Evolutionary conservation across 2,113 vertebrate species (phyloP), one percentile per base, ranked within the genome.

Genomic region (Dipodomys ordii): DNA sequence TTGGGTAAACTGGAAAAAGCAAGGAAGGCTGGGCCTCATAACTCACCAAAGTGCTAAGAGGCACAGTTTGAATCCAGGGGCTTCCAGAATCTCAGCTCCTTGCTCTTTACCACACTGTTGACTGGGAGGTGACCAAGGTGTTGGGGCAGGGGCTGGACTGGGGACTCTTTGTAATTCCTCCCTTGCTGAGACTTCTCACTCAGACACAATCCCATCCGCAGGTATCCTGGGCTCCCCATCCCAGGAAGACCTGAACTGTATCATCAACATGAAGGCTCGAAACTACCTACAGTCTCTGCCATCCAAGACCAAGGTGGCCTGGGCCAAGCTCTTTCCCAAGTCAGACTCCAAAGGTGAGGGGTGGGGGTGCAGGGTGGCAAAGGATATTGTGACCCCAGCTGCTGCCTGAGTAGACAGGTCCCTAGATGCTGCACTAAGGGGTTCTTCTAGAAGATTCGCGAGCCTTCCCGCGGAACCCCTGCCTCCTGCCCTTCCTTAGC

Each of bases 261-360:
- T 99, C 96, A 99, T 99, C 96, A 99, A 99, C 97, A 98, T 98
- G 98, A 99, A 99, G 97, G 99, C 99, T 7, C 98, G 99, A 92
- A 99, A 98, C 97, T 99, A 99, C 96, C 97, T 99, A 92, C 99
- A 99, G 97, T 98, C 99, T 88, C 97, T 99, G 77, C 99, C 99
- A 6, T 95, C 97, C 30, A 99, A 99, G 95, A 97, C 98, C 94
- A 99, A 98, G 97, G 97, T 99, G 96, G 98, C 99, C 7, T 99
- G 98, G 98, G 96, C 98, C 83, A 99, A 98, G 89, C 98, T 99
- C 8, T 99, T 98, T 92, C 96, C 96, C 87, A 99, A 98, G 95
- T 98, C 98, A 0, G 99, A 99, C 94, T 87, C 97, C 8, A 99
- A 99, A 98, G 99, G 99, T 99, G 92, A 78, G 28, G 39, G 65